phyloP scores from a whole-genome alignment of 2,888 invertebrate genomes.

The Aelia acuminata region DNA sequence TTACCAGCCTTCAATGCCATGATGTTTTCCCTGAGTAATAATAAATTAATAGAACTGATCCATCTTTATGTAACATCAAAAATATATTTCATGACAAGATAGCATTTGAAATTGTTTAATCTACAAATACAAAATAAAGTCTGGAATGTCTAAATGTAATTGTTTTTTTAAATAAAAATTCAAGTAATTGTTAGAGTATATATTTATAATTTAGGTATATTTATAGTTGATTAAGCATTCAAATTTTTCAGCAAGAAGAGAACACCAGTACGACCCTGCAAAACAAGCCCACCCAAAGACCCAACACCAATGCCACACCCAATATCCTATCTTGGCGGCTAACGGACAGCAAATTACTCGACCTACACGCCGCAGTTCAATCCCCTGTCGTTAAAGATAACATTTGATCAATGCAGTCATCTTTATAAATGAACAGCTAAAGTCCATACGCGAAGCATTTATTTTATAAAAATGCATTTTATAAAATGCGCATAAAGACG shows the following conservation, averaged over 20 bases:
- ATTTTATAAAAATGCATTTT: neutral
- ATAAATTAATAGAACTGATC: too few species aligned
- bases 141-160: too few species aligned
- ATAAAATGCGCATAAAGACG: too few species aligned
- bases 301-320: slow-evolving; percentile 24
- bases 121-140: too few species aligned
- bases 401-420: neutral
- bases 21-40: too few species aligned
- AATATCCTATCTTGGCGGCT: slow-evolving; percentile 1
- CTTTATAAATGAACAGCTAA: neutral
- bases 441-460: neutral
- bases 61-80: too few species aligned
- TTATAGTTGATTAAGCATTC: neutral
- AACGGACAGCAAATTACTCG: slow-evolving; percentile 40
- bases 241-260: neutral
- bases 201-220: too few species aligned
- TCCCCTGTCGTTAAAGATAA: slow-evolving; percentile 19
- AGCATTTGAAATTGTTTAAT: too few species aligned
- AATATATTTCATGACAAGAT: too few species aligned
- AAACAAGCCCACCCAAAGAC: slow-evolving; percentile 31
- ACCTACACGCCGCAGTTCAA: slow-evolving; percentile 38
- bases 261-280: neutral
- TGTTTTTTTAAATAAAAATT: too few species aligned
- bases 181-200: too few species aligned
- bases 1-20: too few species aligned